These are phyloP conservation scores for Strigops habroptila DNA, from an alignment of 2,113 vertebrate genomes.

Conservation along the genomic window DNA sequence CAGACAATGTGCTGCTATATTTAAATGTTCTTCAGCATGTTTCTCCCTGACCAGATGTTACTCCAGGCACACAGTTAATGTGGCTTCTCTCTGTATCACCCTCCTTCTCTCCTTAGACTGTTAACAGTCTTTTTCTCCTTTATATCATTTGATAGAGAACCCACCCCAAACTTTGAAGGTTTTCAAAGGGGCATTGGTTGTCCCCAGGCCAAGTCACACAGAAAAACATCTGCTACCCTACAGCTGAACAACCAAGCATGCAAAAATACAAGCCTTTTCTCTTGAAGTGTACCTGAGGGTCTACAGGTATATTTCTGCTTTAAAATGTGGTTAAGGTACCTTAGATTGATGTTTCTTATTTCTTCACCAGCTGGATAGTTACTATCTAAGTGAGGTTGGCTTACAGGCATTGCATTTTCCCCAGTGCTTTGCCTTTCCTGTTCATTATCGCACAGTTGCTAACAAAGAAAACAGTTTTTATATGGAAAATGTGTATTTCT, in stretches of 20 bases:
- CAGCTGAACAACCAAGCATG: not conserved
- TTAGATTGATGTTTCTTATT: constrained; percentile 8
- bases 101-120: not conserved
- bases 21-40: not conserved
- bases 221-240: not conserved
- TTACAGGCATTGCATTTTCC: not conserved
- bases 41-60: not conserved
- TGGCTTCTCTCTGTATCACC: accelerated
- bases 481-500: not conserved
- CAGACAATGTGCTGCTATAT: not conserved
- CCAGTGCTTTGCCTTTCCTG: not conserved
- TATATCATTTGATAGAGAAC: not conserved
- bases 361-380: not conserved
- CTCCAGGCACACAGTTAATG: not conserved
- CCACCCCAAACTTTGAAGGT: not conserved
- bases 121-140: not conserved
- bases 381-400: not conserved
- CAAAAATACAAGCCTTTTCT: not conserved
- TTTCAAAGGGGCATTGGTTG: not conserved
- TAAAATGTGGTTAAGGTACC: not conserved
- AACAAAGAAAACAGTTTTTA: not conserved
- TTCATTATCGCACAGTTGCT: accelerated
- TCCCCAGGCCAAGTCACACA: not conserved
- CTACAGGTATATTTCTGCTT: not conserved
- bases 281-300: not conserved